Percentiles rank a stretch among this genome's conserved stretches.
Conservation (phyloP, 1,140 invertebrate species). For the Tigriopus japonicus region DNA sequence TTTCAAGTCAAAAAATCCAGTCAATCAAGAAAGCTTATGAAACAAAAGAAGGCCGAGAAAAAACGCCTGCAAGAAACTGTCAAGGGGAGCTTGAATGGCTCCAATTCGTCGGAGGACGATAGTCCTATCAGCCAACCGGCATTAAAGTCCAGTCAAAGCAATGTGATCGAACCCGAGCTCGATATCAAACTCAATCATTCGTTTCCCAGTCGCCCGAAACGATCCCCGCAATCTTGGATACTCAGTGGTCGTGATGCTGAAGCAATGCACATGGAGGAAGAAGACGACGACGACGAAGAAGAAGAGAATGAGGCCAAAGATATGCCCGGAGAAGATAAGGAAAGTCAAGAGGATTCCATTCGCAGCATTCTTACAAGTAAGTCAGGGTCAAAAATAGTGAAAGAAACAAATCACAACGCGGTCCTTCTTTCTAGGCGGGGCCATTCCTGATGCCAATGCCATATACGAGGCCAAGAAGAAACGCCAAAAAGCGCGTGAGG, state of each 20-base stretch:
- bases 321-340: slow-evolving; percentile 1
- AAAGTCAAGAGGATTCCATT: background rate
- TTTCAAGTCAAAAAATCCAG: slow-evolving; percentile 12
- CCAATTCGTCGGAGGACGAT: too few species aligned
- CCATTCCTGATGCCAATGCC: slow-evolving; percentile 14
- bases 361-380: background rate
- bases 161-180: background rate
- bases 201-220: background rate
- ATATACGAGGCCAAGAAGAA: slow-evolving; percentile 15
- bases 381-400: too few species aligned
- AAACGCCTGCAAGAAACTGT: background rate
- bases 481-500: slow-evolving; percentile 7
- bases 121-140: too few species aligned
- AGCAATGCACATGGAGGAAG: slow-evolving; percentile 12
- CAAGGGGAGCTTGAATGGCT: too few species aligned
- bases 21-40: slow-evolving; percentile 1
- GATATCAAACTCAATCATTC: background rate
- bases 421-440: slow-evolving; percentile 8
- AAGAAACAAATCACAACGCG: too few species aligned
- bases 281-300: slow-evolving; percentile 3
- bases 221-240: background rate
- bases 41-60: slow-evolving; percentile 2
- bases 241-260: slow-evolving; percentile 11
- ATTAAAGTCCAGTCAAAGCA: background rate
- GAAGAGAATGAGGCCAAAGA: too few species aligned